These are phyloP conservation scores for Eudemis profundana DNA, from an alignment of 2,888 invertebrate genomes.

Conservation along the genomic window DNA sequence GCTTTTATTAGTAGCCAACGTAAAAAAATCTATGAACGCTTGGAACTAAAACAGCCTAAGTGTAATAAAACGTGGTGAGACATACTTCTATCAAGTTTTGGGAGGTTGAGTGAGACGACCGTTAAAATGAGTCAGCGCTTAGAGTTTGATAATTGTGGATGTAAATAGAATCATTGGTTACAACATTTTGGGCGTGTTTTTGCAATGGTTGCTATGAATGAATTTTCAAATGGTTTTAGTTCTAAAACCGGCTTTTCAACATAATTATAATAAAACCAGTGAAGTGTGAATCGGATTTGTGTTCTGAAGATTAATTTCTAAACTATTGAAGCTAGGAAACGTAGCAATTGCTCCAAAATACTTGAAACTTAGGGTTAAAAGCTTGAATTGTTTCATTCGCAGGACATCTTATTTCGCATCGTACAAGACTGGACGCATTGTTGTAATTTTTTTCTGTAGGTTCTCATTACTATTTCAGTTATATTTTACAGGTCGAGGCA, in stretches of 20 bases:
- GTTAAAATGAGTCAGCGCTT: constrained; percentile 46
- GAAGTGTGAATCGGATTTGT: not conserved
- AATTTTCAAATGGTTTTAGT: constrained; percentile 8
- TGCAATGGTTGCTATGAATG: constrained; percentile 35
- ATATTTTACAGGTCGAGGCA: too few species aligned
- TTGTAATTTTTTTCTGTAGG: too few species aligned
- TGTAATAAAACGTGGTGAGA: not conserved
- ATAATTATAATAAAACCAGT: not conserved
- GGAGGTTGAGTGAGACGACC: constrained; percentile 37
- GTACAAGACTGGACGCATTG: too few species aligned
- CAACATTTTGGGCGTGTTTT: constrained; percentile 23
- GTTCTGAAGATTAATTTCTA: too few species aligned
- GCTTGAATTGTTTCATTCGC: too few species aligned
- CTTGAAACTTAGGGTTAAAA: too few species aligned
- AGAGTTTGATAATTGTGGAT: constrained; percentile 38
- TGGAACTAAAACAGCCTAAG: not conserved
- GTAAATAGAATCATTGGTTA: constrained; percentile 42
- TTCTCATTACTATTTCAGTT: too few species aligned
- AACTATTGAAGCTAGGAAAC: too few species aligned
- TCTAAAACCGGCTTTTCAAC: constrained; percentile 1
- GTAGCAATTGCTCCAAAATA: too few species aligned
- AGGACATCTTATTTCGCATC: too few species aligned
- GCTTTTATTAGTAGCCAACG: constrained; percentile 16
- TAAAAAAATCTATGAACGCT: constrained; percentile 10
- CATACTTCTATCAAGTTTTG: constrained; percentile 10